phyloP scores from a whole-genome alignment of 1,140 invertebrate species.

The Meloidogyne floridensis region DNA sequence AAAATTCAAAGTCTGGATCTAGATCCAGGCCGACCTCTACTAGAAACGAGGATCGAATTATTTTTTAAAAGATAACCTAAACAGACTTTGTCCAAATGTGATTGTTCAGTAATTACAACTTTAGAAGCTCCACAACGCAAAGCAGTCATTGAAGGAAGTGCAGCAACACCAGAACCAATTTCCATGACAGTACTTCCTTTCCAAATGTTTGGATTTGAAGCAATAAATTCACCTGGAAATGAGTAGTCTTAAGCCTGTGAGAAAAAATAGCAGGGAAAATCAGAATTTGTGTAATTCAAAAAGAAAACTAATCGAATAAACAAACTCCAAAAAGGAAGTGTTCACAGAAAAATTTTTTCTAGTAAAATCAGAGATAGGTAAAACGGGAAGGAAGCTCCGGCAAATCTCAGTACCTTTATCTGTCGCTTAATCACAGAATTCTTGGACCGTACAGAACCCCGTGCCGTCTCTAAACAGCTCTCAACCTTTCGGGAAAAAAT shows the following conservation, averaged over 20 bases:
- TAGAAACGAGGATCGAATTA: no score
- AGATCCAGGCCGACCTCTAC: no score
- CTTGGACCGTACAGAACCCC: no score
- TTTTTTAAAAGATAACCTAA: neutral
- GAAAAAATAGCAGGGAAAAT: conserved; percentile 23
- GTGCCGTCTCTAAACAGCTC: no score
- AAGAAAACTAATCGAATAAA: neutral
- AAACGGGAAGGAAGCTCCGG: no score
- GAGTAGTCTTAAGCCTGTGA: neutral
- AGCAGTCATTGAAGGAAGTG: conserved; percentile 39
- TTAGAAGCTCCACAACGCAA: conserved; percentile 29
- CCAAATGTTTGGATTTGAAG: conserved; percentile 32
- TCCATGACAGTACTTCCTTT: conserved; percentile 25
- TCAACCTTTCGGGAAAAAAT: neutral
- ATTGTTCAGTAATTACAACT: conserved; percentile 34
- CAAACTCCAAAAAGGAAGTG: no score
- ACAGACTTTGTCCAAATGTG: conserved; percentile 12
- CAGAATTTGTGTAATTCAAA: neutral
- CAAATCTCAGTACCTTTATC: no score
- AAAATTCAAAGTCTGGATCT: no score
- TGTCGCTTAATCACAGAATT: no score
- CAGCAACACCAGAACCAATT: conserved; percentile 31
- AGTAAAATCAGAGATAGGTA: no score
- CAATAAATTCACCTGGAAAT: conserved; percentile 41
- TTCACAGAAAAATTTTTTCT: no score